Evolutionary conservation across 2,888 invertebrate species (phyloP).

Genomic region (Herminia tarsipennalis): DNA sequence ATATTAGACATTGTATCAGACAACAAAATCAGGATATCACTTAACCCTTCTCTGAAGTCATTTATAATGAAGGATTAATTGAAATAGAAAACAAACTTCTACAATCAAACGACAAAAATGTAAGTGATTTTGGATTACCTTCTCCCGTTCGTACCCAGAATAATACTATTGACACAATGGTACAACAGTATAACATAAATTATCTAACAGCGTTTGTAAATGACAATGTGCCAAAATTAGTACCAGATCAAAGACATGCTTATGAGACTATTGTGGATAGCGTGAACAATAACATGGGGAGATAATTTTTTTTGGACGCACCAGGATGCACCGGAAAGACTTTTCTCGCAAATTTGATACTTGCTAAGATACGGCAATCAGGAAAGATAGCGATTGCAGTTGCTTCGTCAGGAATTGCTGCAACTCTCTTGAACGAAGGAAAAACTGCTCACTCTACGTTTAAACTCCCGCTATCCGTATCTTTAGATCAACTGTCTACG

Average conservation of each 20-base stretch:
- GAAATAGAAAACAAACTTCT: slow-evolving; percentile 14
- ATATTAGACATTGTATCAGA: not conserved
- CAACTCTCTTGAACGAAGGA: too few relatives aligned
- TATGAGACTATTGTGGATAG: slow-evolving; percentile 24
- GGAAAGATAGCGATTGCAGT: slow-evolving; percentile 6
- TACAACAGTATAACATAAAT: not conserved
- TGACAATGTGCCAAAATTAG: slow-evolving; percentile 28
- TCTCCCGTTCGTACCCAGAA: slow-evolving; percentile 3
- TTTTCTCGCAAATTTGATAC: slow-evolving; percentile 22
- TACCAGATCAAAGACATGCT: slow-evolving; percentile 27
- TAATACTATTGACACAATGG: not conserved
- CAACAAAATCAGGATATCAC: not conserved
- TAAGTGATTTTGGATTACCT: slow-evolving; percentile 16
- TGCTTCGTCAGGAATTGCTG: too few relatives aligned
- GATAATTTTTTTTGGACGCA: slow-evolving; percentile 22
- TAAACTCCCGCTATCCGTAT: too few relatives aligned
- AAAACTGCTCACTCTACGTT: too few relatives aligned
- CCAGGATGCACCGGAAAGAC: slow-evolving; percentile 26
- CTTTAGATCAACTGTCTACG: slow-evolving; percentile 7
- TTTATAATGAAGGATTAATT: slow-evolving; percentile 15
- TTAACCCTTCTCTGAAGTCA: not conserved
- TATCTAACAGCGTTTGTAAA: slow-evolving; percentile 2
- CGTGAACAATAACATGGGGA: slow-evolving; percentile 11
- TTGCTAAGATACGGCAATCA: slow-evolving; percentile 6
- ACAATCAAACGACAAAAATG: slow-evolving; percentile 8